A percentile compares a stretch with the other conserved stretches of the same genome.
These are phyloP conservation scores for Cybosia mesomella DNA, from an alignment of 2,888 invertebrate genomes.

Conservation along the genomic window DNA sequence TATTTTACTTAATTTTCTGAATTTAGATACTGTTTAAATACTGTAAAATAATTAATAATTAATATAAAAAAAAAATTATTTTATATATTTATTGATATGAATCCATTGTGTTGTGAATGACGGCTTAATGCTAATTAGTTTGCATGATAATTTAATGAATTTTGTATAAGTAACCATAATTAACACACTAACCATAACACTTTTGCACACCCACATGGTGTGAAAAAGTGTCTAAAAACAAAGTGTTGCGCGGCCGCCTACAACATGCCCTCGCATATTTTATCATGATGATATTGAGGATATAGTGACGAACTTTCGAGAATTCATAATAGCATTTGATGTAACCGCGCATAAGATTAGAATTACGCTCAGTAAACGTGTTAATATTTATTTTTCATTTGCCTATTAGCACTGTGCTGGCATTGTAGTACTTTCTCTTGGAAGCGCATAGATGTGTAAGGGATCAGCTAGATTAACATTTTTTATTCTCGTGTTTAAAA, in stretches of 20 bases:
- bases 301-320: constrained; percentile 77
- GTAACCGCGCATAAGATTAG: constrained; percentile 67
- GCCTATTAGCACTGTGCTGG: not conserved
- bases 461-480: not conserved
- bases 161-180: no score
- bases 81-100: no score
- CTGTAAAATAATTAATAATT: no score
- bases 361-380: constrained; percentile 38
- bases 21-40: no score
- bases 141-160: no score
- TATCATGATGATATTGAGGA: constrained; percentile 59
- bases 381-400: constrained; percentile 1
- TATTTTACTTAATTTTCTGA: no score
- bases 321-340: constrained; percentile 64
- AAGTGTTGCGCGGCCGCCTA: constrained; percentile 3
- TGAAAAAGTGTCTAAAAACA: no score
- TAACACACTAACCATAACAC: no score
- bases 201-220: no score
- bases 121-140: no score
- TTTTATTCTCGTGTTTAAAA: not conserved
- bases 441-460: not conserved
- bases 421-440: not conserved
- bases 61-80: no score
- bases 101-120: no score
- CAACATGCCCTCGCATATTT: constrained; percentile 13